Percentiles rank a stretch among this genome's conserved stretches.
phyloP scores from a whole-genome alignment of 92 coral and sea anemone genomes.

The Scolanthus callimorphus region DNA sequence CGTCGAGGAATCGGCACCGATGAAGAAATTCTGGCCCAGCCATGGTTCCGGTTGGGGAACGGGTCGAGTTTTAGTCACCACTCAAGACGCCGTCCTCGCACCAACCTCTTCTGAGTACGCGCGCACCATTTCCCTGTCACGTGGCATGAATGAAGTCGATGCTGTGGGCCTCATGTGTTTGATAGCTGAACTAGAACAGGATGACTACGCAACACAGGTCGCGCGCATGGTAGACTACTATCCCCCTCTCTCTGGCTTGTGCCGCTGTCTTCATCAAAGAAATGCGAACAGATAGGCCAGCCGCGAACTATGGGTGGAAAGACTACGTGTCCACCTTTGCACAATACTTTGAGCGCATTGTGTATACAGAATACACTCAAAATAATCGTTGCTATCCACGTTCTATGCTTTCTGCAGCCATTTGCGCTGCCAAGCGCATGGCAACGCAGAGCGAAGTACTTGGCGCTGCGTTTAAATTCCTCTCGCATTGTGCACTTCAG shows the following conservation, averaged over 20 bases:
- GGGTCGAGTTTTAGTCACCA: slow-evolving; percentile 75
- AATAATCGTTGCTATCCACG: slow-evolving; percentile 72
- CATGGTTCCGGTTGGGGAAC: slow-evolving; percentile 83
- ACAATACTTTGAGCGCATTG: slow-evolving; percentile 52
- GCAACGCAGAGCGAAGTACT: slow-evolving; percentile 66
- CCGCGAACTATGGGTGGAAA: slow-evolving; percentile 72
- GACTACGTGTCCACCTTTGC: slow-evolving; percentile 47
- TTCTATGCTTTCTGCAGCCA: slow-evolving; percentile 79
- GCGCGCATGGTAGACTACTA: slow-evolving; percentile 51
- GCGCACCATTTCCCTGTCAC: slow-evolving; percentile 37
- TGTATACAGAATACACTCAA: slow-evolving; percentile 65
- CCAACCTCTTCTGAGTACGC: slow-evolving; percentile 59
- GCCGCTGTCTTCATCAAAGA: slow-evolving; percentile 88
- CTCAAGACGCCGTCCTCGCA: slow-evolving; percentile 79
- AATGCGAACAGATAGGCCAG: slow-evolving; percentile 71
- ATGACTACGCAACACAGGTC: slow-evolving; percentile 31
- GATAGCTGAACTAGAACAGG: slow-evolving; percentile 51
- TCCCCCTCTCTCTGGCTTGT: slow-evolving; percentile 86
- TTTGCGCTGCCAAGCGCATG: slow-evolving; percentile 84
- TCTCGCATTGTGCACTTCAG: slow-evolving; percentile 75
- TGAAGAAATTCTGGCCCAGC: slow-evolving; percentile 70
- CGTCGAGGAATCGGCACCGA: slow-evolving; percentile 44
- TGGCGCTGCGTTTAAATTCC: slow-evolving; percentile 64
- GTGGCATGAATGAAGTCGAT: slow-evolving; percentile 74
- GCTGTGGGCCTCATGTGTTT: slow-evolving; percentile 52